phyloP scores from a whole-genome alignment of 2,888 invertebrate genomes.

The Melipona bicolor region DNA sequence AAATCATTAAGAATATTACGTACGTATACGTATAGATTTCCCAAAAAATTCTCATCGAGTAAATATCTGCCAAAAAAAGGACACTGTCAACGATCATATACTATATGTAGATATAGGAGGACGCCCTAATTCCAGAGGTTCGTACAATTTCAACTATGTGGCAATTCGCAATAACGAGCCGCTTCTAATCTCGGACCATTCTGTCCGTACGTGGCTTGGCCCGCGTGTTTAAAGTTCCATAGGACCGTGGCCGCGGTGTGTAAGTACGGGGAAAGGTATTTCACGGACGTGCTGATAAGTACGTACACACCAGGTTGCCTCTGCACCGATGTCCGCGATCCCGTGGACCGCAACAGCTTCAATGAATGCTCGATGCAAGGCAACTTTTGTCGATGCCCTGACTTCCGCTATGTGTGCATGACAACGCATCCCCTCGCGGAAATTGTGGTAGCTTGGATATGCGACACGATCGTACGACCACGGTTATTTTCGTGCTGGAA shows the following conservation, averaged over 20 bases:
- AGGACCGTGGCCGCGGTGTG: constrained; percentile 35
- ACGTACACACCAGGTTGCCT: constrained; percentile 43
- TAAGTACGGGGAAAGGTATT: constrained; percentile 58
- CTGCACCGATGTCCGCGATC: constrained; percentile 6
- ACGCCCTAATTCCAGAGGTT: constrained; percentile 45
- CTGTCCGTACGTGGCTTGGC: constrained; percentile 50
- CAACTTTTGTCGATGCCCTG: constrained; percentile 38
- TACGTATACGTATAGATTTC: too few relatives aligned
- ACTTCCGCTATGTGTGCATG: not conserved
- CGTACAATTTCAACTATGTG: constrained; percentile 67
- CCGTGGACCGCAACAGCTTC: constrained; percentile 24
- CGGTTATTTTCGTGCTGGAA: not conserved
- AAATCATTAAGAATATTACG: too few relatives aligned
- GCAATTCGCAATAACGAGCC: constrained; percentile 65
- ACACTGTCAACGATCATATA: too few relatives aligned
- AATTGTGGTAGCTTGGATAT: constrained; percentile 10
- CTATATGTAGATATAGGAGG: not conserved
- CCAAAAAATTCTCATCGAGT: too few relatives aligned
- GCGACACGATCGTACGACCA: constrained; percentile 1
- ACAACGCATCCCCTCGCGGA: not conserved
- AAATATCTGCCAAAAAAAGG: too few relatives aligned
- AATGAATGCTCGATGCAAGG: constrained; percentile 47
- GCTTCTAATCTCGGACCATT: constrained; percentile 68
- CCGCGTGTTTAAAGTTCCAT: constrained; percentile 60
- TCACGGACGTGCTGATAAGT: constrained; percentile 60